Evolutionary conservation across 2,797 vertebrate genomes (phyloP).

Genomic region (Sebastiscus albofasciatus): DNA sequence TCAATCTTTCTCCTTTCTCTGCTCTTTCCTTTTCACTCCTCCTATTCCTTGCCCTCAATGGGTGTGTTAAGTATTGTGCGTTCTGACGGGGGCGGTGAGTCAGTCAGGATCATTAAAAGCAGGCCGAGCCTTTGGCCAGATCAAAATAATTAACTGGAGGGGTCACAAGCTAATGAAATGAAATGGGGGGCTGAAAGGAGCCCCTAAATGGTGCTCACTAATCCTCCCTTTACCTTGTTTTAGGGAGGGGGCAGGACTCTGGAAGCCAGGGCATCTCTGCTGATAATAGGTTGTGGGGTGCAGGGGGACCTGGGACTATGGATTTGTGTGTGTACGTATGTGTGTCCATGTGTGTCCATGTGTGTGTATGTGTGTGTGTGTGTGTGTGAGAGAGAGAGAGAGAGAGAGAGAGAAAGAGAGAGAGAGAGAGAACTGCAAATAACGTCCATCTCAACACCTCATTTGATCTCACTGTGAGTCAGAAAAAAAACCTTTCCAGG

Average conservation of each 20-base stretch:
- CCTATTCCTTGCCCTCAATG: constrained; percentile 72
- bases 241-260: constrained; percentile 68
- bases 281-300: constrained; percentile 70
- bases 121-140: constrained; percentile 85
- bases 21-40: constrained; percentile 75
- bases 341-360: constrained; percentile 19
- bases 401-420: neutral
- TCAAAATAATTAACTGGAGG: constrained; percentile 89
- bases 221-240: constrained; percentile 85
- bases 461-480: neutral
- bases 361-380: constrained; percentile 19
- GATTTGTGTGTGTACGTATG: constrained; percentile 37
- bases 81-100: constrained; percentile 77
- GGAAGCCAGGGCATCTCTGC: constrained; percentile 61
- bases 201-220: constrained; percentile 82
- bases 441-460: neutral
- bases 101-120: constrained; percentile 85
- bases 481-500: neutral
- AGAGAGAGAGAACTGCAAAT: neutral
- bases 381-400: neutral
- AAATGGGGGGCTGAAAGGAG: constrained; percentile 80
- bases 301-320: constrained; percentile 37
- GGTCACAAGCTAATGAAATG: constrained; percentile 88
- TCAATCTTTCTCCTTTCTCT: constrained; percentile 75
- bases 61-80: constrained; percentile 86